Evolutionary conservation across 2,113 vertebrate genomes (phyloP).

Genomic region (Pterophyllum scalare): DNA sequence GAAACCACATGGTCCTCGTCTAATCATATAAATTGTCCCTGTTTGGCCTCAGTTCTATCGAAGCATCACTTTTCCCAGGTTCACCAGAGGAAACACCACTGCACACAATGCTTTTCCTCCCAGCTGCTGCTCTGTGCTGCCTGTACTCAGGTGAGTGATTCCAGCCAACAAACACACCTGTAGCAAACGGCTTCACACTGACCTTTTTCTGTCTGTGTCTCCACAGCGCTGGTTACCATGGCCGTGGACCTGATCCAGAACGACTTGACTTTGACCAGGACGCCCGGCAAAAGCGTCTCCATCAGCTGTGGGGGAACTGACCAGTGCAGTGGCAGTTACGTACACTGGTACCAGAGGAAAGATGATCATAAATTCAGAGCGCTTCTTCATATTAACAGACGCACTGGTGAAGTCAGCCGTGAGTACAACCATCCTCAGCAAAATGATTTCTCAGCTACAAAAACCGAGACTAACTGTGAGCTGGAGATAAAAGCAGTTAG

Average conservation of each 20-base stretch:
- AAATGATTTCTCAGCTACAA: not conserved
- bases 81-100: not conserved
- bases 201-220: not conserved
- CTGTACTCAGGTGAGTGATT: not conserved
- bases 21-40: not conserved
- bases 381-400: not conserved
- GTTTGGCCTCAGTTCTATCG: not conserved
- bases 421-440: not conserved
- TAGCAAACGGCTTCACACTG: not conserved
- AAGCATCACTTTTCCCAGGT: not conserved
- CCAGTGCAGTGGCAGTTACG: not conserved
- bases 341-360: constrained; percentile 1
- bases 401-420: too few relatives aligned
- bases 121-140: not conserved
- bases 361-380: not conserved
- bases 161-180: not conserved
- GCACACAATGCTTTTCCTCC: not conserved
- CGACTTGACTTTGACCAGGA: not conserved
- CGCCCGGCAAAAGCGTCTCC: not conserved
- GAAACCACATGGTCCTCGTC: not conserved
- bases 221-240: not conserved
- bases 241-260: not conserved
- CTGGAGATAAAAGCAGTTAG: not conserved
- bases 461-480: not conserved
- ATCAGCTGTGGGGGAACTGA: not conserved